Percentiles rank a stretch among this genome's conserved stretches.
phyloP scores from a whole-genome alignment of 2,888 invertebrate species.

The Nymphalis polychloros region DNA sequence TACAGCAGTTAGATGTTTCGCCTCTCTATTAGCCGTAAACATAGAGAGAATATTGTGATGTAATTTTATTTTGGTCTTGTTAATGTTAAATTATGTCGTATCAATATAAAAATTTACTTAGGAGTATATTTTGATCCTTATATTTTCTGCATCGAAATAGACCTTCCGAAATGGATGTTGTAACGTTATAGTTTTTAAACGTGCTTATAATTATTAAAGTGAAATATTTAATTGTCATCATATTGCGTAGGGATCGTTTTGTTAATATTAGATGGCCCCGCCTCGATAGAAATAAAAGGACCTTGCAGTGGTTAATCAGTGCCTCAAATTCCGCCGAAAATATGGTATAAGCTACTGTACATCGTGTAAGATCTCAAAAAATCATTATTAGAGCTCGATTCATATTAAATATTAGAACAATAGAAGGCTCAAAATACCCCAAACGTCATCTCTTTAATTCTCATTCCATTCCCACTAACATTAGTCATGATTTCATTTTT shows the following conservation, averaged over 20 bases:
- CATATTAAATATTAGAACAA: conserved; percentile 28
- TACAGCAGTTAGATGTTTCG: conserved; percentile 78
- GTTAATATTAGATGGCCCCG: conserved; percentile 69
- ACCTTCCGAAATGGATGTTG: conserved; percentile 78
- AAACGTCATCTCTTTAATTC: conserved; percentile 27
- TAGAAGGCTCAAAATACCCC: conserved; percentile 36
- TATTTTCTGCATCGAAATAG: conserved; percentile 75
- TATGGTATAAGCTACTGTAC: conserved; percentile 62
- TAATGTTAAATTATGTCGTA: conserved; percentile 52
- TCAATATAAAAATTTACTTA: conserved; percentile 61
- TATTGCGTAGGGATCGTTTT: conserved; percentile 72
- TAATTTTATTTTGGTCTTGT: conserved; percentile 78
- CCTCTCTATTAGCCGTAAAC: conserved; percentile 76
- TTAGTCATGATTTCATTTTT: conserved; percentile 30
- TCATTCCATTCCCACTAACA: conserved; percentile 35
- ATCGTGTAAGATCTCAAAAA: conserved; percentile 38
- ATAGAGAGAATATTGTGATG: conserved; percentile 73
- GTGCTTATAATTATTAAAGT: conserved; percentile 65
- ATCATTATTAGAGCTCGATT: conserved; percentile 35
- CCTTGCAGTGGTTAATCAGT: conserved; percentile 66
- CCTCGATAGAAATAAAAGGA: conserved; percentile 74
- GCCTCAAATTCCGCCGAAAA: conserved; percentile 64
- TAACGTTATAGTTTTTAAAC: conserved; percentile 65
- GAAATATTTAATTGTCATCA: conserved; percentile 56
- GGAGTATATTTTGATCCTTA: conserved; percentile 69